Conservation (phyloP, 37 sponge, comb jelly and placozoan species). For the Bolinopsis microptera region DNA sequence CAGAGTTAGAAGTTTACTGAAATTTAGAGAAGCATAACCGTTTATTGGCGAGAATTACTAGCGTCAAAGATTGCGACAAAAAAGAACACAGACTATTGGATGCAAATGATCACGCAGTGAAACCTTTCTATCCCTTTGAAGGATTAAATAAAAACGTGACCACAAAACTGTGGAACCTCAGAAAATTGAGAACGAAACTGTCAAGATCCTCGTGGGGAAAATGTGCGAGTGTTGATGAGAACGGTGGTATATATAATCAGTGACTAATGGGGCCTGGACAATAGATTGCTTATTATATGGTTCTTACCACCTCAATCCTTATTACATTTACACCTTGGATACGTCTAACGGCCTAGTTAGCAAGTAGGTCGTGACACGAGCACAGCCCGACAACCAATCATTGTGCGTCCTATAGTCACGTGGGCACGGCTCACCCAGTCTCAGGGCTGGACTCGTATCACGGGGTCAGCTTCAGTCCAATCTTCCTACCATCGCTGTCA, state of each 20-base stretch:
- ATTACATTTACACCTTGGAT: neutral
- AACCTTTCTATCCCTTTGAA: too few relatives aligned
- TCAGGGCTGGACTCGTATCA: neutral
- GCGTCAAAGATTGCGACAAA: too few relatives aligned
- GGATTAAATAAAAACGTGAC: too few relatives aligned
- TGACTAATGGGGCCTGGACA: neutral
- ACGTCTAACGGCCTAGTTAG: neutral
- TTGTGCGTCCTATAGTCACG: neutral
- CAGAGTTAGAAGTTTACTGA: too few relatives aligned
- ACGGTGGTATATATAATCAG: neutral
- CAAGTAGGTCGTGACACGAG: neutral
- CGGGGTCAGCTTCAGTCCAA: neutral
- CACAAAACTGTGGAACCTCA: too few relatives aligned
- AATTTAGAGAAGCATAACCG: too few relatives aligned
- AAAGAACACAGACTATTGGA: too few relatives aligned
- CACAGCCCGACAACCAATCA: neutral
- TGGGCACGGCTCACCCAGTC: neutral
- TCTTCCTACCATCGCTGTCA: slow-evolving; percentile 21
- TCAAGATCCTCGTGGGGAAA: neutral
- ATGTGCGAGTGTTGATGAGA: neutral
- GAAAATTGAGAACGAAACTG: too few relatives aligned
- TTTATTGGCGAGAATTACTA: too few relatives aligned
- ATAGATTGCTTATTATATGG: neutral
- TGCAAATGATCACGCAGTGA: too few relatives aligned
- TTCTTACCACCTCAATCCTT: neutral